Evolutionary conservation across 1,140 invertebrate genomes (phyloP).

Genomic region (Drosophila parvula): DNA sequence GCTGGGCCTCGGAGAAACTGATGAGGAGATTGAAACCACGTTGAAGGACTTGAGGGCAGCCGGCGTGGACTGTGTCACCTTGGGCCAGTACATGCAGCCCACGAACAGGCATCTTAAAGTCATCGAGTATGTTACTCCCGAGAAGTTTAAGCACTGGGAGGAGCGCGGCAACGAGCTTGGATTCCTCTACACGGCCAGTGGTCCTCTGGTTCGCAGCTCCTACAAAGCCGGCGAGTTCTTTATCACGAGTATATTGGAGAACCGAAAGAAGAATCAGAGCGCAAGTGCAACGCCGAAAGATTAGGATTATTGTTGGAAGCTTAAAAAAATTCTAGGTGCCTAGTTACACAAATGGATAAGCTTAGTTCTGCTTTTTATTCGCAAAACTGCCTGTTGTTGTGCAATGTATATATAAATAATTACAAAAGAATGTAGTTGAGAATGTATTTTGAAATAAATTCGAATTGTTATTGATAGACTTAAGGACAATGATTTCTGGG

Average conservation of each 20-base stretch:
- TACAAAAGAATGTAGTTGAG: not conserved
- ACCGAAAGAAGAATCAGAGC: constrained; percentile 69
- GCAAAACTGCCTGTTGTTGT: constrained; percentile 10
- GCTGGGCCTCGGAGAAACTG: constrained; percentile 98
- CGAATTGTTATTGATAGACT: constrained; percentile 26
- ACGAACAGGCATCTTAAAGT: constrained; percentile 98
- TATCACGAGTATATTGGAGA: constrained; percentile 91
- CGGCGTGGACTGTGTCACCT: constrained; percentile 97
- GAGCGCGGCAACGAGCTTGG: constrained; percentile 93
- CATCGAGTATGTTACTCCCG: constrained; percentile 98
- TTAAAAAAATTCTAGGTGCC: constrained; percentile 3
- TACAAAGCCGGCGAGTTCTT: constrained; percentile 99
- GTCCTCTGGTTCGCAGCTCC: constrained; percentile 97
- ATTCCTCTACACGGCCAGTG: constrained; percentile 98
- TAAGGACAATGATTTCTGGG: not conserved
- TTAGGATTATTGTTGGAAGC: constrained; percentile 5
- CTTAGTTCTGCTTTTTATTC: constrained; percentile 3
- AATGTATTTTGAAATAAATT: constrained; percentile 34
- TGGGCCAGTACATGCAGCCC: constrained; percentile 99
- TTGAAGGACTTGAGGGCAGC: constrained; percentile 91
- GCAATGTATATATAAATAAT: constrained; percentile 32
- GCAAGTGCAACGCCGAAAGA: not conserved
- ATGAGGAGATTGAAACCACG: constrained; percentile 94
- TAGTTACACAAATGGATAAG: not conserved
- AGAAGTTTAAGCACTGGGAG: constrained; percentile 97